These are phyloP conservation scores for Isoperla grammatica DNA, from an alignment of 2,888 invertebrate species.

Conservation along the genomic window DNA sequence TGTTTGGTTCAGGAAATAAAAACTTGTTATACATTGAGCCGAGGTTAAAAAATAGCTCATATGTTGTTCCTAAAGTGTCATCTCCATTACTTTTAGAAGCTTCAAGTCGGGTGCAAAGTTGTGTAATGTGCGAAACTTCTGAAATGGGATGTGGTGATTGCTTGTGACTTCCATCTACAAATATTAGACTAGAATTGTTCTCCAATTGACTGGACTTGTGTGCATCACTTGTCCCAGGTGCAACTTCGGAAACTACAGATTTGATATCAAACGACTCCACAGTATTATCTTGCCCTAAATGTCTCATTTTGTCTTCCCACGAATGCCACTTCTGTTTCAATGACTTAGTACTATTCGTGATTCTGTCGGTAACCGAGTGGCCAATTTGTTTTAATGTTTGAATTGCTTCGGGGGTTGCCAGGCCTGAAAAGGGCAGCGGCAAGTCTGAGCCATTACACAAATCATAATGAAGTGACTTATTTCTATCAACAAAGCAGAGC, in stretches of 20 bases:
- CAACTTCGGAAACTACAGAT: conserved; percentile 5
- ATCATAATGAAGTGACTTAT: too few species aligned
- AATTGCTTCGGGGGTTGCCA: conserved; percentile 44
- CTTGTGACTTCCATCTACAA: not conserved
- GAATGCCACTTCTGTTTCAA: conserved; percentile 53
- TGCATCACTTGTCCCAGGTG: too few species aligned
- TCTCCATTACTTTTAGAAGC: not conserved
- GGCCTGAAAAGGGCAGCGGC: conserved; percentile 10
- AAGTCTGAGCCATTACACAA: not conserved
- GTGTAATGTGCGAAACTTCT: not conserved
- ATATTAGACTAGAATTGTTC: too few species aligned
- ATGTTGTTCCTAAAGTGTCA: not conserved
- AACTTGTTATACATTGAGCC: not conserved
- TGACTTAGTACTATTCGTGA: conserved; percentile 49
- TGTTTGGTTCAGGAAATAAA: not conserved
- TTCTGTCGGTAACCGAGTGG: conserved; percentile 48
- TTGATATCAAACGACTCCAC: conserved; percentile 28
- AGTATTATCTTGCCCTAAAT: conserved; percentile 21
- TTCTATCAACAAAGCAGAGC: too few species aligned
- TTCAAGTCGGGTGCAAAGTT: conserved; percentile 6
- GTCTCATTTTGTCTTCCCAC: conserved; percentile 43
- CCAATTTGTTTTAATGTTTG: conserved; percentile 51
- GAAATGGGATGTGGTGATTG: conserved; percentile 1
- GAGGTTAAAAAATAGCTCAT: not conserved
- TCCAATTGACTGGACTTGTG: too few species aligned